Base-by-base conservation (phyloP, 2,113 vertebrate genomes). In the Pomatorhinus ruficollis region DNA sequence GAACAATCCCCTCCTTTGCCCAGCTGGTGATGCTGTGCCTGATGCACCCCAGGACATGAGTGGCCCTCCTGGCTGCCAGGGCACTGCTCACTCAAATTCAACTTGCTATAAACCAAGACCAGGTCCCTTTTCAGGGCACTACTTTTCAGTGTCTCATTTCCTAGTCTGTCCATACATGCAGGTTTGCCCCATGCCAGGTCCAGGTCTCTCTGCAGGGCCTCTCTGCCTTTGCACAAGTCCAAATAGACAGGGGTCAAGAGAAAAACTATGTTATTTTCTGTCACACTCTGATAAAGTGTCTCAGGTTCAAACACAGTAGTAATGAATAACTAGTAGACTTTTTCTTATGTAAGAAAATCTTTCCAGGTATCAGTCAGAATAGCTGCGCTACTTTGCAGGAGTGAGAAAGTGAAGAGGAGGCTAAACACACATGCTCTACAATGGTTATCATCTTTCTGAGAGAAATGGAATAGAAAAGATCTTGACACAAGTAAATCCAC, bases 21-120 rank as follows among this genome's bases (percentile, higher is more conserved):
- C 0, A 0, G 12, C 50, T 31, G 30, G 35, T 49, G 23, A 25
- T 49, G 30, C 44, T 86, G 61, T 50, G 16, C 37, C 35, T 50
- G 70, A 35, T 57, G 10, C 3, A 1, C 15, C 4, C 8, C 60
- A 76, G 31, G 52, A 35, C 44, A 57, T 0, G 0, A 0, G 0
- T 49, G 61, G 20, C 21, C 2, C 21, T 57, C 21, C 25, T 42
- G 71, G 20, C 20, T 76, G 12, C 20, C 83, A 57, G 52, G 42
- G 25, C 31, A 42, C 44, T 59, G 61, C 20, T 50, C 31, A 1
- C 31, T 66, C 12, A 21, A 5, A 5, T 0, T 17, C 35, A 42
- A 0, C 44, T 76, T 35, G 8, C 3, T 30, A 35, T 13, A 0
- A 1, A 42, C 5, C 35, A 75, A 35, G 60, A 35, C 12, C 6